Percentiles rank a stretch among this genome's conserved stretches.
phyloP scores from a whole-genome alignment of 2,888 invertebrate species.

The Creontiades dilutus region DNA sequence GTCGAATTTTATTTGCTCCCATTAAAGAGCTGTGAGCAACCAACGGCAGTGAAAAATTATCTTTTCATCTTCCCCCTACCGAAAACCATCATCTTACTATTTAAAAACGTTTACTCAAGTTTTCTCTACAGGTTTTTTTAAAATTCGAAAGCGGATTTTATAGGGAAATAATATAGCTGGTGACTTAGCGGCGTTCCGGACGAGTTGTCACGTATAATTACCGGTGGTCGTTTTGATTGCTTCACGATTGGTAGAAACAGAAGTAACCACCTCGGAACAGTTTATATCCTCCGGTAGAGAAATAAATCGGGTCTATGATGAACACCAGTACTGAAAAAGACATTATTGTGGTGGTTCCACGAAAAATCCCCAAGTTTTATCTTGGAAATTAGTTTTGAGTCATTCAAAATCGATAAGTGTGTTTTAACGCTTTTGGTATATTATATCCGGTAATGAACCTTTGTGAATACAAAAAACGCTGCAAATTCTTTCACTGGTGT shows the following conservation, averaged over 20 bases:
- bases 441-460: no score
- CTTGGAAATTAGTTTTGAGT: neutral
- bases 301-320: neutral
- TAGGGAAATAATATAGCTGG: neutral
- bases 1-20: no score
- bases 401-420: neutral
- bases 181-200: neutral
- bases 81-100: neutral
- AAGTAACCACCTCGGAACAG: no score
- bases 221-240: constrained; percentile 1
- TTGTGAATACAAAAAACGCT: no score
- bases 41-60: no score
- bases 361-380: neutral
- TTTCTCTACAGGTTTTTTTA: neutral
- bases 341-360: no score
- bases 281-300: neutral
- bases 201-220: neutral
- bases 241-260: neutral
- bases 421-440: no score
- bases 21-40: no score
- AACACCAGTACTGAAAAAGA: neutral
- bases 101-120: neutral
- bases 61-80: no score
- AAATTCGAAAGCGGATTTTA: neutral
- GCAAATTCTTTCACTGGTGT: no score